phyloP scores from a whole-genome alignment of 2,888 invertebrate species.

The Rhagonycha lutea region DNA sequence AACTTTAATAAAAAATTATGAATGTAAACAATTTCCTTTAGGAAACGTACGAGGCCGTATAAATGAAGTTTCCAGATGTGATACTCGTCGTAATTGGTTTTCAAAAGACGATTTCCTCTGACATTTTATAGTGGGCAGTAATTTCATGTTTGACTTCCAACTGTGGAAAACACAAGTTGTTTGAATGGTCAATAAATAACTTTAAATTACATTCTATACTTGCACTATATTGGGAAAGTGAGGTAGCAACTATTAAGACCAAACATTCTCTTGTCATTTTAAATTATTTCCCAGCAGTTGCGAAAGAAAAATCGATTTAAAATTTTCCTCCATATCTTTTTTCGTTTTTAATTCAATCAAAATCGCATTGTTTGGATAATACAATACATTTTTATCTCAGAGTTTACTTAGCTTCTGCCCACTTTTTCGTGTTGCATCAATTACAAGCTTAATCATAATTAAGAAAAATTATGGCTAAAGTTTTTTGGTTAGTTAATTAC shows the following conservation, averaged over 20 bases:
- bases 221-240: conserved; percentile 20
- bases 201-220: conserved; percentile 25
- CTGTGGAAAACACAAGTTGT: conserved; percentile 12
- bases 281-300: neutral
- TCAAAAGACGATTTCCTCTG: neutral
- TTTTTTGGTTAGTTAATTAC: neutral
- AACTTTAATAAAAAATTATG: neutral
- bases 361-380: too few relatives aligned
- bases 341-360: neutral
- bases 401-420: neutral
- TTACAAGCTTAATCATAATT: neutral
- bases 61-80: conserved; percentile 3
- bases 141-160: conserved; percentile 12
- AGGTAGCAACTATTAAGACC: neutral
- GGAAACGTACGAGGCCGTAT: neutral
- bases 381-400: neutral
- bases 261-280: neutral
- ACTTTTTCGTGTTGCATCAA: neutral
- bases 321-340: neutral
- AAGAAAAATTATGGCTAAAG: conserved; percentile 1
- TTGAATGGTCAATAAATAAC: conserved; percentile 24
- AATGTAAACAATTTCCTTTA: neutral
- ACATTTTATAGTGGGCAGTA: conserved; percentile 11
- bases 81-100: conserved; percentile 10
- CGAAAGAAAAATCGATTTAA: neutral